Conservation (phyloP, 2,888 invertebrate genomes). For the Xanthostigma xanthostigma region DNA sequence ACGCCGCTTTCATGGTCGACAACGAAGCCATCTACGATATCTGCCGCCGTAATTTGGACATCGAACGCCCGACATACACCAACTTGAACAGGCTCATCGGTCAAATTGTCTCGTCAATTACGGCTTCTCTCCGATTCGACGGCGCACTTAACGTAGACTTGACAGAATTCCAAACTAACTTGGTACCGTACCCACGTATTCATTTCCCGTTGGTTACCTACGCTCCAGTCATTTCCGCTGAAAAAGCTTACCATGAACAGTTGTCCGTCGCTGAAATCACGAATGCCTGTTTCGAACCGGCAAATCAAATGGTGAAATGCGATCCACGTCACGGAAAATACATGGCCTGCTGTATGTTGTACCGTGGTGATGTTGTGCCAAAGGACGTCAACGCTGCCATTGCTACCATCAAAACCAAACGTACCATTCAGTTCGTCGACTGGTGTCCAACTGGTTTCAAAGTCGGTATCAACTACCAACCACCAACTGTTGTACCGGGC, state of each 20-base stretch:
- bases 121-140: slow-evolving; percentile 40
- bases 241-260: too few species aligned
- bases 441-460: slow-evolving; percentile 25
- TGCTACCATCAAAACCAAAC: slow-evolving; percentile 38
- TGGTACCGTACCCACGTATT: slow-evolving; percentile 42
- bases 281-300: too few species aligned
- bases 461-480: slow-evolving; percentile 35
- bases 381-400: slow-evolving; percentile 37
- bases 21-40: slow-evolving; percentile 30
- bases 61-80: slow-evolving; percentile 43
- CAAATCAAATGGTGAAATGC: too few species aligned
- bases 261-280: too few species aligned
- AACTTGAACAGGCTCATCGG: slow-evolving; percentile 45
- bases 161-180: slow-evolving; percentile 39
- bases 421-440: slow-evolving; percentile 23
- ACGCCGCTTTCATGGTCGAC: slow-evolving; percentile 40
- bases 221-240: too few species aligned
- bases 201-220: too few species aligned
- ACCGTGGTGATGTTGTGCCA: slow-evolving; percentile 22
- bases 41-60: slow-evolving; percentile 42
- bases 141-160: slow-evolving; percentile 42
- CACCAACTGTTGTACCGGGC: slow-evolving; percentile 29
- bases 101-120: slow-evolving; percentile 36
- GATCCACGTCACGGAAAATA: too few species aligned
- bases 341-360: slow-evolving; percentile 39